Base-by-base conservation (phyloP, 2,888 invertebrate genomes). In the Apoda limacodes region DNA sequence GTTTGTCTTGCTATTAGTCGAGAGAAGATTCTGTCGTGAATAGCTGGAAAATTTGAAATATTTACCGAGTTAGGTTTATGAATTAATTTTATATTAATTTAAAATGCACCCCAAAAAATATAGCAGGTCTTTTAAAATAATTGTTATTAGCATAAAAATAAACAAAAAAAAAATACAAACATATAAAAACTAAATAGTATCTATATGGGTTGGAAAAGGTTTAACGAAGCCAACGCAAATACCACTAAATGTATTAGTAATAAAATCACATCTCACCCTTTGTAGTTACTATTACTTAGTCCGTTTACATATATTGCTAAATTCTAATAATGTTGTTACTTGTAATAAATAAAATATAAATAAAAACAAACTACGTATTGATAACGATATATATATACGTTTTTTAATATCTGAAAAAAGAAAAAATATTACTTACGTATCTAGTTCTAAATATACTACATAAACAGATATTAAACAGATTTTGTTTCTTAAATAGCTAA, bases 11-110 rank as follows among this genome's bases (percentile, higher is more conserved):
- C 84, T 84, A 54, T 71, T 84, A 31, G 87, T 86, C 22, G 91
- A 92, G 25, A 94, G 83, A 35, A 93, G 84, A 68, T 94, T 94
- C 78, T 94, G 94, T 30, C 93, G 87, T 20, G 94, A 93, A 66
- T 94, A 93, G 63, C 93, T 93, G 82, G 32, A 84, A 80, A 6
- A 17, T n/a, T n/a, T n/a, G n/a, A n/a, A n/a, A n/a, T n/a, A n/a
- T n/a, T n/a, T n/a, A n/a, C n/a, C n/a, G n/a, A n/a, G n/a, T n/a
- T n/a, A n/a, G n/a, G n/a, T n/a, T n/a, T n/a, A n/a, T n/a, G n/a
- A n/a, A n/a, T n/a, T n/a, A n/a, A n/a, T n/a, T n/a, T n/a, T n/a
- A n/a, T n/a, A n/a, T n/a, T n/a, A n/a, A n/a, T n/a, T n/a, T n/a
- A n/a, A n/a, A n/a, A n/a, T n/a, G n/a, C n/a, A n/a, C n/a, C n/a